Conservation (phyloP, 2,113 vertebrate genomes). For the Chlamydotis undulata region DNA sequence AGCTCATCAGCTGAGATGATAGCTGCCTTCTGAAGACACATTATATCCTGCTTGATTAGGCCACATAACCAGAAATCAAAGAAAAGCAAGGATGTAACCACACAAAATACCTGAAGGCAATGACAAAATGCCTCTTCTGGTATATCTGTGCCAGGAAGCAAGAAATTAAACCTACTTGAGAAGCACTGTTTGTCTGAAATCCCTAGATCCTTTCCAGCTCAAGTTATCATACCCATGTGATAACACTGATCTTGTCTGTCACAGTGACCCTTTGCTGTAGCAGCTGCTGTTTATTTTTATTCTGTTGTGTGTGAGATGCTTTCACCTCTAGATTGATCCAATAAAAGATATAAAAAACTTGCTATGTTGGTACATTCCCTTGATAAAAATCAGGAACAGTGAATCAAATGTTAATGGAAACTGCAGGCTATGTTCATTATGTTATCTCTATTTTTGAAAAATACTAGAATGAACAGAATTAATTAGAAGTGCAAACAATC, state of each 20-base stretch:
- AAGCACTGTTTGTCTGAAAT: neutral
- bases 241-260: neutral
- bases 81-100: neutral
- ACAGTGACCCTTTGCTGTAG: neutral
- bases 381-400: slow-evolving; percentile 50
- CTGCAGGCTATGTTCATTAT: slow-evolving; percentile 54
- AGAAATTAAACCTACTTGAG: neutral
- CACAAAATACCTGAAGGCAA: neutral
- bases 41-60: neutral
- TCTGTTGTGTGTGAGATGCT: neutral
- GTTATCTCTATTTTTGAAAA: slow-evolving; percentile 54
- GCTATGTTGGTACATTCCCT: slow-evolving; percentile 32
- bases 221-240: neutral
- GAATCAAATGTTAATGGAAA: slow-evolving; percentile 71
- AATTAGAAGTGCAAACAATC: slow-evolving; percentile 56
- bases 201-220: neutral
- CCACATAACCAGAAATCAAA: neutral
- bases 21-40: neutral
- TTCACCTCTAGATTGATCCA: slow-evolving; percentile 46
- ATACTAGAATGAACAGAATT: slow-evolving; percentile 39
- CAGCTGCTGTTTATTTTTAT: slow-evolving; percentile 29
- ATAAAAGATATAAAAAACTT: slow-evolving; percentile 50
- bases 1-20: neutral
- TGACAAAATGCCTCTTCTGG: neutral
- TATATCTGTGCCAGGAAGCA: neutral